A percentile compares a stretch with the other conserved stretches of the same genome.
These are phyloP conservation scores for Apeira syringaria DNA, from an alignment of 2,888 invertebrate genomes.

Conservation along the genomic window DNA sequence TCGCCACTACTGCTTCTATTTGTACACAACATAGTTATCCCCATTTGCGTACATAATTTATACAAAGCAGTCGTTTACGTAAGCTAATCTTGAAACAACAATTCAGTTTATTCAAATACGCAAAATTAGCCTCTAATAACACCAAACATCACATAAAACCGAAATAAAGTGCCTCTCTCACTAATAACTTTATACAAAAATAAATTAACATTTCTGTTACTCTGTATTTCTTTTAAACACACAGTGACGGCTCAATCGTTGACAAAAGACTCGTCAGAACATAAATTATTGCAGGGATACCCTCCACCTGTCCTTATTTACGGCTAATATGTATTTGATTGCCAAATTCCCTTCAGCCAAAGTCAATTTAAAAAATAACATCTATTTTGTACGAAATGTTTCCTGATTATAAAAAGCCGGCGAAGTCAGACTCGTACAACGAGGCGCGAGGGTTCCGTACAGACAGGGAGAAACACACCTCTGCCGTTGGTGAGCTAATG, in stretches of 20 bases:
- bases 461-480: no score
- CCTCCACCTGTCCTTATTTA: slow-evolving; percentile 17
- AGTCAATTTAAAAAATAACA: slow-evolving; percentile 3
- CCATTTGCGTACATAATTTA: no score
- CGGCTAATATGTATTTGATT: slow-evolving; percentile 23
- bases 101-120: no score
- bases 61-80: no score
- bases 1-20: no score
- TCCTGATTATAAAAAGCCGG: slow-evolving; percentile 26
- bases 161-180: not conserved
- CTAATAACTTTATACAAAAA: slow-evolving; percentile 15
- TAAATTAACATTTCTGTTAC: slow-evolving; percentile 21
- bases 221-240: slow-evolving; percentile 14
- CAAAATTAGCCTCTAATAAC: no score
- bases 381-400: slow-evolving; percentile 8
- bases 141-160: not conserved
- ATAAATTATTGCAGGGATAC: slow-evolving; percentile 24
- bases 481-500: no score
- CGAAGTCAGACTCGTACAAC: no score
- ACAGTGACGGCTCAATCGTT: slow-evolving; percentile 34
- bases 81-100: no score
- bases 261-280: slow-evolving; percentile 33
- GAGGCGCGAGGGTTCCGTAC: no score
- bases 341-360: slow-evolving; percentile 14
- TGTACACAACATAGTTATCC: no score